phyloP scores from a whole-genome alignment of 30 jellyfish, hydroid and myxozoan species.

The Cassiopea xamachana region DNA sequence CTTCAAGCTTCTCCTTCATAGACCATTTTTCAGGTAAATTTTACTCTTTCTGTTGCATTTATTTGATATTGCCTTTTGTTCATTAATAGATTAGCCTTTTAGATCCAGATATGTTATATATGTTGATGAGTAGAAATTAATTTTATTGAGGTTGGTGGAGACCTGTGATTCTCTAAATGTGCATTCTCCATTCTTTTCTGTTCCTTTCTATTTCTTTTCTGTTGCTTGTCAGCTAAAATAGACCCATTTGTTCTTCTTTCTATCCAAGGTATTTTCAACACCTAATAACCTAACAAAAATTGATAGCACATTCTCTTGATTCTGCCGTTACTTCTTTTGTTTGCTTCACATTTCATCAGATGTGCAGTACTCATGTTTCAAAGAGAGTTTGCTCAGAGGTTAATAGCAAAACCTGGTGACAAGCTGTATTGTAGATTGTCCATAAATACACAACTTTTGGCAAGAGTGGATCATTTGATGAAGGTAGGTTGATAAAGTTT shows the following conservation, averaged over 20 bases:
- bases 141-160: too few relatives aligned
- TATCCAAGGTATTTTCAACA: too few relatives aligned
- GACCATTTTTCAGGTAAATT: slow-evolving; percentile 94
- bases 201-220: too few relatives aligned
- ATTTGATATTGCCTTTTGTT: neutral
- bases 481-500: slow-evolving; percentile 53
- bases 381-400: slow-evolving; percentile 96
- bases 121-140: too few relatives aligned
- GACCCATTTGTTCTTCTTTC: too few relatives aligned
- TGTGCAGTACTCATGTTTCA: slow-evolving; percentile 98
- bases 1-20: slow-evolving; percentile 89
- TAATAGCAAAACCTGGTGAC: slow-evolving; percentile 97
- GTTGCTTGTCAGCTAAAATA: too few relatives aligned
- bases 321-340: neutral
- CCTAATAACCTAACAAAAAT: too few relatives aligned
- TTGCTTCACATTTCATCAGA: slow-evolving; percentile 32
- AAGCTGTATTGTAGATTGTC: slow-evolving; percentile 93
- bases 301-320: neutral
- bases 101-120: too few relatives aligned
- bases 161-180: too few relatives aligned
- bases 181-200: too few relatives aligned
- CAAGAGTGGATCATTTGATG: slow-evolving; percentile 97
- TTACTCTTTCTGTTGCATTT: neutral
- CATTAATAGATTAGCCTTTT: too few relatives aligned
- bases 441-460: slow-evolving; percentile 91